Evolutionary conservation across 2,888 invertebrate genomes (phyloP).

Genomic region (Mantis religiosa): DNA sequence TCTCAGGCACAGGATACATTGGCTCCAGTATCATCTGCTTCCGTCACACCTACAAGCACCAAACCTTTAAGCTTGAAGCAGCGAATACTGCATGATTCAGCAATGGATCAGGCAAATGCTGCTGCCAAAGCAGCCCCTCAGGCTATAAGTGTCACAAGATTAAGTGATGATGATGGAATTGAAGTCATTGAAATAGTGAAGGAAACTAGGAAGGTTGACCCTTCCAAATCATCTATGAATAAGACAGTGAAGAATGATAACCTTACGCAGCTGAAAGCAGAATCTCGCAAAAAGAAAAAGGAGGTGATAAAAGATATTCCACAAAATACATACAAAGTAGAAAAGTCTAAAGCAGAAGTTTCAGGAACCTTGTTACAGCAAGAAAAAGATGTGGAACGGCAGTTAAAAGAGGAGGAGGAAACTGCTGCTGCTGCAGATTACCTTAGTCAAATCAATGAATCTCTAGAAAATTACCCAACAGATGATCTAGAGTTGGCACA

Average conservation of each 20-base stretch:
- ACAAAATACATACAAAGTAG: not conserved
- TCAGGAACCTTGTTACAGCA: not conserved
- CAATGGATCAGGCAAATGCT: conserved; percentile 31
- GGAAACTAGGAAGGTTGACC: not conserved
- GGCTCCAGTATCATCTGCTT: not conserved
- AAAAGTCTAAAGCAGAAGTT: not conserved
- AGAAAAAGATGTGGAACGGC: conserved; percentile 17
- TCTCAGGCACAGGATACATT: not conserved
- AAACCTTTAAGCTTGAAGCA: conserved; percentile 35
- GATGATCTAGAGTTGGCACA: not conserved
- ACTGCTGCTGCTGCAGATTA: conserved; percentile 46
- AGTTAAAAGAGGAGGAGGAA: conserved; percentile 37
- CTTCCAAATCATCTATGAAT: not conserved
- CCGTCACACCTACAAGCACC: not conserved
- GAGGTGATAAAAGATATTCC: not conserved
- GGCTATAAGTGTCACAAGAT: not conserved
- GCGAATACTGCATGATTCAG: conserved; percentile 37
- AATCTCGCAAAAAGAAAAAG: conserved; percentile 31
- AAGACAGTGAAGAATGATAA: not conserved
- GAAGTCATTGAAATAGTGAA: conserved; percentile 26
- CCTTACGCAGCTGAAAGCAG: not conserved
- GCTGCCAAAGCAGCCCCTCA: conserved; percentile 35
- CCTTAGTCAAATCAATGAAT: conserved; percentile 44
- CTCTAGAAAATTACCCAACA: conserved; percentile 1
- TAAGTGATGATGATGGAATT: conserved; percentile 15